phyloP scores from a whole-genome alignment of 2,113 vertebrate genomes.

The Dromiciops gliroides region DNA sequence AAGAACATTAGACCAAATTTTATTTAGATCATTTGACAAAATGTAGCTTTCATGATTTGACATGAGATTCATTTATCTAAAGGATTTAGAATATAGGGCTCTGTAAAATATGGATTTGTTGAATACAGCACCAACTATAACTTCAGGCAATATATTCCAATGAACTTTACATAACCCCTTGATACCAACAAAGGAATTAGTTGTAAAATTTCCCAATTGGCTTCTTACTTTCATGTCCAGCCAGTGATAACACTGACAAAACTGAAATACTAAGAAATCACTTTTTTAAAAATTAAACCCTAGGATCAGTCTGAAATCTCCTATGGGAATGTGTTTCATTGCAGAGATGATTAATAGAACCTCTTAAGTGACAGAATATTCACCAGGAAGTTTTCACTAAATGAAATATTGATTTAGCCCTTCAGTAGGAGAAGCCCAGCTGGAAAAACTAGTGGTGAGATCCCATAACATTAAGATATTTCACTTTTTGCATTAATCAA shows the following conservation, averaged over 20 bases:
- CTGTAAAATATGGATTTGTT: slow-evolving; percentile 82
- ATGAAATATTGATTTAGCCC: slow-evolving; percentile 89
- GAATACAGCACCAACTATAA: slow-evolving; percentile 80
- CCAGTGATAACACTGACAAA: slow-evolving; percentile 91
- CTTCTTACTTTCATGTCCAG: slow-evolving; percentile 89
- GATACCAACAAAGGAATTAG: slow-evolving; percentile 91
- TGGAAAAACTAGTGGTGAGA: slow-evolving; percentile 84
- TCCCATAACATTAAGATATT: slow-evolving; percentile 76
- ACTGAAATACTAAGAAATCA: slow-evolving; percentile 88
- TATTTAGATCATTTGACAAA: slow-evolving; percentile 63
- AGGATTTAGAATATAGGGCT: slow-evolving; percentile 75
- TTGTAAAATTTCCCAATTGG: slow-evolving; percentile 86
- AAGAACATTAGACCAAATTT: slow-evolving; percentile 63
- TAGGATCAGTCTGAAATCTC: slow-evolving; percentile 83
- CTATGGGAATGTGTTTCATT: slow-evolving; percentile 86
- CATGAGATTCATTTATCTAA: slow-evolving; percentile 80
- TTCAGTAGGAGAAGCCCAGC: slow-evolving; percentile 81
- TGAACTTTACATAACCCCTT: slow-evolving; percentile 92
- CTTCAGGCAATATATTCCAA: slow-evolving; percentile 82
- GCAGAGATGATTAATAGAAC: slow-evolving; percentile 88
- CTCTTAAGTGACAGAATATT: slow-evolving; percentile 88
- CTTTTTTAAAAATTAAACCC: slow-evolving; percentile 87
- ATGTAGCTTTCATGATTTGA: slow-evolving; percentile 72
- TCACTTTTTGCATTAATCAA: slow-evolving; percentile 80
- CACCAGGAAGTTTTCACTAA: slow-evolving; percentile 95